Base-by-base conservation (phyloP, 2,797 vertebrate species). In the Buceros bicornis region DNA sequence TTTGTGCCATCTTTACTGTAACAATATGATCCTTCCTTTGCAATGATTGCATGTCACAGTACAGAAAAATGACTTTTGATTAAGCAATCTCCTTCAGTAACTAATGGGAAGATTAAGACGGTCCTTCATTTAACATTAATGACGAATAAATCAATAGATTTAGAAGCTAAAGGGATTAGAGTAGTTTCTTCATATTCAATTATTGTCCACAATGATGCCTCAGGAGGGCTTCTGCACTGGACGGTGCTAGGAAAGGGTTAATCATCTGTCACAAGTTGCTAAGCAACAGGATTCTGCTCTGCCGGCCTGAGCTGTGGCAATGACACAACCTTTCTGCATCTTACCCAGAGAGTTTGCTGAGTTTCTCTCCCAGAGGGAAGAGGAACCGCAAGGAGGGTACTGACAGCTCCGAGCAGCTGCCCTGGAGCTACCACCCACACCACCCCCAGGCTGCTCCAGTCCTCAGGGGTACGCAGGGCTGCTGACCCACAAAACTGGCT, bases 241-340 rank as follows among this genome's bases (percentile, higher is more conserved):
- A 43, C 48, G 33, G 56, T 7, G 20, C 47, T 66, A 45, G 60
- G 56, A 90, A 92, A 72, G 91, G 78, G 95, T 97, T 97, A 96
- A 95, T 82, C 42, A 82, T 60, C 74, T 54, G 73, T 54, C 43
- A 57, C 0, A 0, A 64, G 96, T 96, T 15, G n/a, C 96, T 96
- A 95, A 80, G 96, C 96, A 97, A 95, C 85, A 0, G n/a, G 61
- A 87, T 43, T 87, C 90, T 94, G 88, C 78, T 95, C 45, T 76
- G 70, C 87, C 73, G 89, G 86, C 16, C 62, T 82, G 56, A 90
- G 73, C 80, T 43, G 58, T 92, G 67, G 58, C 56, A 87, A 13
- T 37, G 91, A 92, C 77, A 74, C 37, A 89, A 73, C 67, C 43
- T 77, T 73, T 66, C 80, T 67, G 78, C 86, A 65, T 76, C 74